Evolutionary conservation across 2,113 vertebrate species (phyloP).

Genomic region (Haliaeetus leucogaster): DNA sequence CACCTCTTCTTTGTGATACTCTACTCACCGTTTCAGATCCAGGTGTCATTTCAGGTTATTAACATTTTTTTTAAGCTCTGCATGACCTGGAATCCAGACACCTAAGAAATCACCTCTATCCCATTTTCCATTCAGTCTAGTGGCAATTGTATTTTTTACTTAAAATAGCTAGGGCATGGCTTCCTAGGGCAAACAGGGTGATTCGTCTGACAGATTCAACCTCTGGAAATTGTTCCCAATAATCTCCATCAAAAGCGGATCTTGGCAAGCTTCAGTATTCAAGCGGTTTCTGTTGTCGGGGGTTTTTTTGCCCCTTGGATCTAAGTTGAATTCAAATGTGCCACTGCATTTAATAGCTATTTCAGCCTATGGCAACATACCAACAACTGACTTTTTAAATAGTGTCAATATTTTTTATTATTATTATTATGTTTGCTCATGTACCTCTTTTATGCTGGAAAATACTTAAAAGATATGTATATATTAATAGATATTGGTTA

Average conservation of each 20-base stretch:
- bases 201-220: not conserved
- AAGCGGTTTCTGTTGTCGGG: not conserved
- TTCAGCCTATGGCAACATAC: not conserved
- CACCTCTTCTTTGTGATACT: not conserved
- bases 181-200: not conserved
- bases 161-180: not conserved
- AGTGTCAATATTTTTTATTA: not conserved
- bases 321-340: not conserved
- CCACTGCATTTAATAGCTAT: not conserved
- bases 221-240: not conserved
- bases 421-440: not conserved
- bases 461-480: not conserved
- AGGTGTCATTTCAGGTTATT: not conserved
- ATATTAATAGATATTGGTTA: not conserved
- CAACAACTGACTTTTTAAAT: not conserved
- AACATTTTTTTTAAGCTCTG: not conserved
- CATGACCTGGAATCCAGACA: not conserved
- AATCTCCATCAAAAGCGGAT: not conserved
- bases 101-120: not conserved
- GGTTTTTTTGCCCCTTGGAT: not conserved
- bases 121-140: not conserved
- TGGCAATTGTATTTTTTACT: not conserved
- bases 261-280: not conserved
- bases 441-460: not conserved
- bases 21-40: not conserved